phyloP scores from a whole-genome alignment of 1,140 invertebrate genomes.

The Pseudoatta argentina region DNA sequence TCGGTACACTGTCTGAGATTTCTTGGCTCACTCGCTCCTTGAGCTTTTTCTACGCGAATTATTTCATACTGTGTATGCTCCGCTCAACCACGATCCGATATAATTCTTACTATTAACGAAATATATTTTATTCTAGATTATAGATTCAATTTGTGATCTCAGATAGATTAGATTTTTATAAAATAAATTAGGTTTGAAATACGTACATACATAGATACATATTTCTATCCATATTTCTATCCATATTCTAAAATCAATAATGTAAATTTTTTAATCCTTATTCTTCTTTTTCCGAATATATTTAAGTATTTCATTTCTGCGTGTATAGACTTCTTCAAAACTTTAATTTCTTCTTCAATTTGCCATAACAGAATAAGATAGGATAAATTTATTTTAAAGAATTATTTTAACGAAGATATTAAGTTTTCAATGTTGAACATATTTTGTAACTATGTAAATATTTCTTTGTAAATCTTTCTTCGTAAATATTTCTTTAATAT shows the following conservation, averaged over 20 bases:
- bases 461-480: too few species aligned
- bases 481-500: background rate
- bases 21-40: slow-evolving; percentile 29
- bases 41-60: slow-evolving; percentile 24
- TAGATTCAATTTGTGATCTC: background rate
- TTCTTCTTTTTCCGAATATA: too few species aligned
- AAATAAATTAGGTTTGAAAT: too few species aligned
- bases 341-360: too few species aligned
- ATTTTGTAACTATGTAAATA: background rate
- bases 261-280: too few species aligned
- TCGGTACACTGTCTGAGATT: slow-evolving; percentile 40
- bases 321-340: too few species aligned
- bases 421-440: background rate
- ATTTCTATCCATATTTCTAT: too few species aligned
- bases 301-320: too few species aligned
- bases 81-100: background rate
- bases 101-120: background rate
- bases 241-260: too few species aligned
- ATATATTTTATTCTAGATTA: background rate
- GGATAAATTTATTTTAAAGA: background rate
- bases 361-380: background rate
- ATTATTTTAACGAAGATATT: background rate
- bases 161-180: too few species aligned
- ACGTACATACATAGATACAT: too few species aligned
- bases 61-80: background rate